Evolutionary conservation across 1,140 invertebrate species (phyloP).

Genomic region (Gryon sp.): DNA sequence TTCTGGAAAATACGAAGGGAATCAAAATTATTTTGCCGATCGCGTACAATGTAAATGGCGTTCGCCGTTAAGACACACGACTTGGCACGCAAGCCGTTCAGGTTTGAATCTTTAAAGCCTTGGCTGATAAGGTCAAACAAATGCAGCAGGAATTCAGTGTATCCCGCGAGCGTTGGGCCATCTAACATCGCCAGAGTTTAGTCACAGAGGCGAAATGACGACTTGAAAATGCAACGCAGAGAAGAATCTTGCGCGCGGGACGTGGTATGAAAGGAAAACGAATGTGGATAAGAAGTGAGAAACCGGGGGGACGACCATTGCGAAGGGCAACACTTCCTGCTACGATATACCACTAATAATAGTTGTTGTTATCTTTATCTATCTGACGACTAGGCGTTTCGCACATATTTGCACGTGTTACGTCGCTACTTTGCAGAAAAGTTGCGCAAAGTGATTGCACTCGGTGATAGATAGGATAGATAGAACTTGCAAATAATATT

Average conservation of each 20-base stretch:
- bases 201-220: conserved; percentile 31
- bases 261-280: conserved; percentile 27
- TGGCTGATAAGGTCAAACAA: conserved; percentile 34
- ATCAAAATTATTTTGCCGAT: conserved; percentile 15
- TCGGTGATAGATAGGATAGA: conserved; percentile 36
- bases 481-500: conserved; percentile 37
- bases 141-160: conserved; percentile 26
- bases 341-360: conserved; percentile 61
- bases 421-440: conserved; percentile 37
- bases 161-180: conserved; percentile 16
- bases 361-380: conserved; percentile 54
- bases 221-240: conserved; percentile 28
- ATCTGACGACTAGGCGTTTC: conserved; percentile 43
- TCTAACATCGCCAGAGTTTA: conserved; percentile 27
- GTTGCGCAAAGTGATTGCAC: too few relatives aligned
- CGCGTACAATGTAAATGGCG: conserved; percentile 22
- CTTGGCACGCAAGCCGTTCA: background rate
- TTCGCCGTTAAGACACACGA: conserved; percentile 3
- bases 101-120: conserved; percentile 30
- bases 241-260: conserved; percentile 11
- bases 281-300: conserved; percentile 26
- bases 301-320: background rate
- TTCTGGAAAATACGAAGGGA: too few relatives aligned
- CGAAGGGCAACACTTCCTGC: conserved; percentile 54
- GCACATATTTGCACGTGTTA: conserved; percentile 51